Conservation (phyloP, 2,113 vertebrate genomes). For the Daphoenositta chrysoptera region DNA sequence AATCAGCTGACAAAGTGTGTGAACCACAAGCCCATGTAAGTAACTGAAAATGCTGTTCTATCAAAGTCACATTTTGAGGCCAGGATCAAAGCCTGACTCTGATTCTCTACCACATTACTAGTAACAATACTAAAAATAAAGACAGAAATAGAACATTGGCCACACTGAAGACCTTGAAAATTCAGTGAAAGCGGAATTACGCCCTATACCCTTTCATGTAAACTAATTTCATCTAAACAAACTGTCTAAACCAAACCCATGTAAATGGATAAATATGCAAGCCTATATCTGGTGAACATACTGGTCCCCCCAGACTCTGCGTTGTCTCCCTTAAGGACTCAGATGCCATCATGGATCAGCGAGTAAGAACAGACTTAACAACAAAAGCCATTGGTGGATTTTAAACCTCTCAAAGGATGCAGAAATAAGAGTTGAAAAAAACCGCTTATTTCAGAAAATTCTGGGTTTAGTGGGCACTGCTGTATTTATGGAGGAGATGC, state of each 20-base stretch:
- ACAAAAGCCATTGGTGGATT: constrained; percentile 2
- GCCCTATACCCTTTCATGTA: background rate
- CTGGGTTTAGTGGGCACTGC: background rate
- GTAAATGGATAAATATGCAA: background rate
- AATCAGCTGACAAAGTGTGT: background rate
- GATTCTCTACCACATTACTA: background rate
- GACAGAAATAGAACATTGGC: background rate
- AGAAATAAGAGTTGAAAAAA: background rate
- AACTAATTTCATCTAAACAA: background rate
- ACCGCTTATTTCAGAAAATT: background rate
- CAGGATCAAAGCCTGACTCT: background rate
- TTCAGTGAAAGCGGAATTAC: background rate
- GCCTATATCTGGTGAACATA: background rate
- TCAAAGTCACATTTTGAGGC: background rate
- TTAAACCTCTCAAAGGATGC: background rate
- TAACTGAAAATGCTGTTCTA: background rate
- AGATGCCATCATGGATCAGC: background rate
- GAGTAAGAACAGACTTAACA: background rate
- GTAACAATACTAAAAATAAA: background rate
- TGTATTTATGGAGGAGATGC: background rate
- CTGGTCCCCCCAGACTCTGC: background rate
- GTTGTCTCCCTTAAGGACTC: background rate
- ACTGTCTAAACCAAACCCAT: background rate
- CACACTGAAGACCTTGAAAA: background rate
- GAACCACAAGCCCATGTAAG: background rate